Evolutionary conservation across 53 echinoderm and acorn worm genomes (phyloP).

Genomic region (Hippasteria phrygiana): DNA sequence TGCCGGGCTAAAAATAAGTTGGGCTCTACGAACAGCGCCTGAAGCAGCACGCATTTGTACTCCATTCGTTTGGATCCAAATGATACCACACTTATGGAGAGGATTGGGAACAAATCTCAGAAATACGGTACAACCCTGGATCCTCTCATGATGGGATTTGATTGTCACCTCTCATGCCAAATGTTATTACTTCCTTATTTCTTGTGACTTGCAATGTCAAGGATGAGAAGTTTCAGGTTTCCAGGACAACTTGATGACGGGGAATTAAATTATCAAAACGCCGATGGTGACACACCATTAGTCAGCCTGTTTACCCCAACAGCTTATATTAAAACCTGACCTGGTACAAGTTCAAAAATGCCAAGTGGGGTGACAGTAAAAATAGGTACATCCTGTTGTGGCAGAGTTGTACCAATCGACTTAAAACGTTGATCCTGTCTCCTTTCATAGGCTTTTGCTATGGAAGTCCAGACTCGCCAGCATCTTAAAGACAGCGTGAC

Average conservation of each 20-base stretch:
- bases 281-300: not conserved
- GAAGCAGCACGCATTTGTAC: too few species aligned
- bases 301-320: slow-evolving; percentile 25
- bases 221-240: not conserved
- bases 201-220: too few species aligned
- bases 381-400: slow-evolving; percentile 3
- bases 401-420: not conserved
- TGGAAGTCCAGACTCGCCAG: slow-evolving; percentile 94
- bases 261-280: not conserved
- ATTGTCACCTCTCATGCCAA: too few species aligned
- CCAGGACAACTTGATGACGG: not conserved
- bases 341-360: slow-evolving; percentile 20
- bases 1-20: too few species aligned
- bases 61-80: too few species aligned
- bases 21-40: too few species aligned
- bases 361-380: not conserved
- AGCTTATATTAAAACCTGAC: slow-evolving; percentile 15
- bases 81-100: too few species aligned
- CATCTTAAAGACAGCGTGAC: slow-evolving; percentile 86
- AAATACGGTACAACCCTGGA: too few species aligned
- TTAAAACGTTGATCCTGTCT: not conserved
- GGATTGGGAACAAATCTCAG: too few species aligned
- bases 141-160: too few species aligned
- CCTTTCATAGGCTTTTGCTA: slow-evolving; percentile 82
- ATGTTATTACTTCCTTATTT: too few species aligned